phyloP scores from a whole-genome alignment of 1,140 invertebrate species.

The Xylocopa sonorina region DNA sequence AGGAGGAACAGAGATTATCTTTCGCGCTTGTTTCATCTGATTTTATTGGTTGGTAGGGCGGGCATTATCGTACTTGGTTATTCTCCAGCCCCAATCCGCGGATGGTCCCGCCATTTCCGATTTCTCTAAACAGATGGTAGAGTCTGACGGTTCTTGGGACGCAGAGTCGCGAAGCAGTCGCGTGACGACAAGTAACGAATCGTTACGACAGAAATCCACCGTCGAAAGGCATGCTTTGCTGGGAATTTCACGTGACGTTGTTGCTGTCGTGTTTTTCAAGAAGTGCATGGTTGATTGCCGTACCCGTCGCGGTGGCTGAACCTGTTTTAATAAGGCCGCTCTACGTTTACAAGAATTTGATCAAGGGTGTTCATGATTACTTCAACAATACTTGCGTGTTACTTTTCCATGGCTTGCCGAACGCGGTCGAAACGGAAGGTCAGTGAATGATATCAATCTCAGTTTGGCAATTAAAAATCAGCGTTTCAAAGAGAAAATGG shows the following conservation, averaged over 20 bases:
- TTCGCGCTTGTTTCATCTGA: not conserved
- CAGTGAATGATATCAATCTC: too few species aligned
- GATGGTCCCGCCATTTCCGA: too few species aligned
- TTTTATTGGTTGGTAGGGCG: not conserved
- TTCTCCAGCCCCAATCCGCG: too few species aligned
- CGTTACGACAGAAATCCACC: not conserved
- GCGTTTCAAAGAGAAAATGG: too few species aligned
- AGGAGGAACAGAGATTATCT: not conserved
- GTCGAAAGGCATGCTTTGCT: not conserved
- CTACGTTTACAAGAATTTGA: conserved; percentile 70
- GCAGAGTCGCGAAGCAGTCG: not conserved
- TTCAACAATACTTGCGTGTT: conserved; percentile 80
- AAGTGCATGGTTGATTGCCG: accelerated
- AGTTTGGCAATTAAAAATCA: too few species aligned
- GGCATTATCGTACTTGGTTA: too few species aligned
- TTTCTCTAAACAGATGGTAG: too few species aligned
- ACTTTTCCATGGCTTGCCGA: conserved; percentile 68
- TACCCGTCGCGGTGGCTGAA: not conserved
- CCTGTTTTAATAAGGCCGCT: conserved; percentile 67
- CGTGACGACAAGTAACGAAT: not conserved
- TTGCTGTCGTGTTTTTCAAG: not conserved
- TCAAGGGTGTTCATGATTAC: conserved; percentile 71
- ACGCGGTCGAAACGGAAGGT: conserved; percentile 70
- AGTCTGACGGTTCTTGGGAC: too few species aligned
- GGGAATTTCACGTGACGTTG: not conserved